Conservation (phyloP, 35 echinoderm and acorn worm genomes). For the Chiridota heheva region DNA sequence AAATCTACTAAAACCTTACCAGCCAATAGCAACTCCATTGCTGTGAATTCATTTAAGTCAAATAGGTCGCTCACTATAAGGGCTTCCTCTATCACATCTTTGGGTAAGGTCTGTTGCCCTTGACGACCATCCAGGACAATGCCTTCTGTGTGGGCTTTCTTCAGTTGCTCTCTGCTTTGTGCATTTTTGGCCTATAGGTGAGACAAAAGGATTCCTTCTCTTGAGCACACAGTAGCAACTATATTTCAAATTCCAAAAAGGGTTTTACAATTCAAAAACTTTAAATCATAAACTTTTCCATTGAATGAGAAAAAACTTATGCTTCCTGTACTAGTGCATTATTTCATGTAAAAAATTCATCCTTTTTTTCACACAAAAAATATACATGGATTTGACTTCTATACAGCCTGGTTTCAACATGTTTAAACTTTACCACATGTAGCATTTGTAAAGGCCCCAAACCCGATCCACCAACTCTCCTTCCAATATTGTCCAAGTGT, state of each 20-base stretch:
- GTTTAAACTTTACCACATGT: too few relatives aligned
- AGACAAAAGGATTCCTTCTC: not conserved
- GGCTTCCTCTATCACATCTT: slow-evolving; percentile 79
- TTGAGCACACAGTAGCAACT: not conserved
- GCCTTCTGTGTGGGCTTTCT: slow-evolving; percentile 71
- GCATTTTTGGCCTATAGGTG: slow-evolving; percentile 90
- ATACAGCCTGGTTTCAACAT: too few relatives aligned
- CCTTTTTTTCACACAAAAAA: too few relatives aligned
- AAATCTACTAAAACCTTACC: slow-evolving; percentile 35
- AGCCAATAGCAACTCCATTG: slow-evolving; percentile 83
- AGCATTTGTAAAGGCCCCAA: too few relatives aligned
- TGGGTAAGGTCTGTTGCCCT: slow-evolving; percentile 44
- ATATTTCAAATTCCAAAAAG: not conserved
- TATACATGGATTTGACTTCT: too few relatives aligned
- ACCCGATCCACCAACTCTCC: too few relatives aligned
- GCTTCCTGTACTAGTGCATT: too few relatives aligned
- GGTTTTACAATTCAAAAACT: not conserved
- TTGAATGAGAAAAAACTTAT: too few relatives aligned
- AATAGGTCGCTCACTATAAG: slow-evolving; percentile 94
- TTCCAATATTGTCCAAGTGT: too few relatives aligned
- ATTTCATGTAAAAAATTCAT: too few relatives aligned
- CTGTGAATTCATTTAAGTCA: slow-evolving; percentile 90
- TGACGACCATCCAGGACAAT: slow-evolving; percentile 68
- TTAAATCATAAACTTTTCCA: too few relatives aligned
- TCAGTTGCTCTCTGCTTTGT: slow-evolving; percentile 75